These are phyloP conservation scores for Onthophagus taurus DNA, from an alignment of 1,140 invertebrate species.

Conservation along the genomic window DNA sequence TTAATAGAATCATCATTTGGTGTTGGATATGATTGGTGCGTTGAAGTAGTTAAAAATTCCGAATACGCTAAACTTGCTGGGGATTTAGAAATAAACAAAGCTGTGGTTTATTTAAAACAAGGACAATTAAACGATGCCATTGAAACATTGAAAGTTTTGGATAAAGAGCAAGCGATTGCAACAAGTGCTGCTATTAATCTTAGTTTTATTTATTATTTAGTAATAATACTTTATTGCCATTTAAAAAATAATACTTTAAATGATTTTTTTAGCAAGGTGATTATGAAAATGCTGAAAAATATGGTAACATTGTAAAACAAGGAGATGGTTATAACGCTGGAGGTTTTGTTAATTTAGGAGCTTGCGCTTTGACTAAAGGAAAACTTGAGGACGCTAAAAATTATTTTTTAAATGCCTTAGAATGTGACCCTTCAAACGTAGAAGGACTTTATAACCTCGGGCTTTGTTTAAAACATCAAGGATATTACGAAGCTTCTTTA, in stretches of 20 bases:
- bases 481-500: slow-evolving; percentile 62
- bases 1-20: slow-evolving; percentile 72
- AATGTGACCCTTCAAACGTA: slow-evolving; percentile 74
- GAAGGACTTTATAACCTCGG: slow-evolving; percentile 89
- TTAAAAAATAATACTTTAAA: too few relatives aligned
- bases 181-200: slow-evolving; percentile 83
- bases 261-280: slow-evolving; percentile 61
- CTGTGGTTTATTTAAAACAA: slow-evolving; percentile 79
- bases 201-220: slow-evolving; percentile 81
- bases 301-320: slow-evolving; percentile 56
- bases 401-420: slow-evolving; percentile 67
- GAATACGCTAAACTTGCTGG: slow-evolving; percentile 67
- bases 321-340: slow-evolving; percentile 68
- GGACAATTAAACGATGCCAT: slow-evolving; percentile 74
- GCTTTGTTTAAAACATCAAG: slow-evolving; percentile 61
- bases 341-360: slow-evolving; percentile 84
- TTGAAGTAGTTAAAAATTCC: slow-evolving; percentile 71
- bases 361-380: slow-evolving; percentile 63
- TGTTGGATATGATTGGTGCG: slow-evolving; percentile 61
- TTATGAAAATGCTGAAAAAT: slow-evolving; percentile 72
- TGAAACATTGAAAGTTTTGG: slow-evolving; percentile 81
- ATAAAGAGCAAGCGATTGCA: slow-evolving; percentile 76
- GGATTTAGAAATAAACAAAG: slow-evolving; percentile 90
- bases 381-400: slow-evolving; percentile 68
- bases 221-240: too few relatives aligned